A percentile compares a stretch with the other conserved stretches of the same genome.
phyloP scores from a whole-genome alignment of 2,888 invertebrate species.

The Chesias legatella region DNA sequence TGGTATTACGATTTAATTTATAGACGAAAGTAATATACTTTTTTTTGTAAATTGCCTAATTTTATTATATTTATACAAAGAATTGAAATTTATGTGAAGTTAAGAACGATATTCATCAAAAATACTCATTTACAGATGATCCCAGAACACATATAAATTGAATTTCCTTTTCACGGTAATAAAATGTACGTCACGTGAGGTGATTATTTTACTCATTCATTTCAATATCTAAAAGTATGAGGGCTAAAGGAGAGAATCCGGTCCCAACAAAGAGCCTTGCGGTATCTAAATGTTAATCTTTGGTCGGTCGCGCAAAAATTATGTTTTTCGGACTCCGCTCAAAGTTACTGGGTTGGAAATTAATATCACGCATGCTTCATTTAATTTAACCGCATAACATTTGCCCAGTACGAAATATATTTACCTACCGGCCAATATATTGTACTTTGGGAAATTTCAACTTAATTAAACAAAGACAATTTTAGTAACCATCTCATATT shows the following conservation, averaged over 20 bases:
- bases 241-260: slow-evolving; percentile 59
- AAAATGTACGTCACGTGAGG: slow-evolving; percentile 13
- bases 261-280: slow-evolving; percentile 59
- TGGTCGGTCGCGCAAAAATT: slow-evolving; percentile 79
- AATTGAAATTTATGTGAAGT: no score
- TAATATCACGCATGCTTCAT: slow-evolving; percentile 53
- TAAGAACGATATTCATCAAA: neutral
- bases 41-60: no score
- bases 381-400: slow-evolving; percentile 46
- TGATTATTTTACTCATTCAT: slow-evolving; percentile 25
- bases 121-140: neutral
- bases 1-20: no score
- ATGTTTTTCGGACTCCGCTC: slow-evolving; percentile 73
- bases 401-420: slow-evolving; percentile 1
- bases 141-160: slow-evolving; percentile 2
- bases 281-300: slow-evolving; percentile 79
- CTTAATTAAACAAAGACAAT: no score
- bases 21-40: no score
- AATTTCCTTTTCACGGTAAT: slow-evolving; percentile 3
- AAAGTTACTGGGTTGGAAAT: slow-evolving; percentile 63
- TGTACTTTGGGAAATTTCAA: no score
- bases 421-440: no score
- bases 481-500: no score
- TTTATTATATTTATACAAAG: neutral
- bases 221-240: slow-evolving; percentile 39